phyloP scores from a whole-genome alignment of 2,888 invertebrate species.

The Zygothrica quintamaculata region DNA sequence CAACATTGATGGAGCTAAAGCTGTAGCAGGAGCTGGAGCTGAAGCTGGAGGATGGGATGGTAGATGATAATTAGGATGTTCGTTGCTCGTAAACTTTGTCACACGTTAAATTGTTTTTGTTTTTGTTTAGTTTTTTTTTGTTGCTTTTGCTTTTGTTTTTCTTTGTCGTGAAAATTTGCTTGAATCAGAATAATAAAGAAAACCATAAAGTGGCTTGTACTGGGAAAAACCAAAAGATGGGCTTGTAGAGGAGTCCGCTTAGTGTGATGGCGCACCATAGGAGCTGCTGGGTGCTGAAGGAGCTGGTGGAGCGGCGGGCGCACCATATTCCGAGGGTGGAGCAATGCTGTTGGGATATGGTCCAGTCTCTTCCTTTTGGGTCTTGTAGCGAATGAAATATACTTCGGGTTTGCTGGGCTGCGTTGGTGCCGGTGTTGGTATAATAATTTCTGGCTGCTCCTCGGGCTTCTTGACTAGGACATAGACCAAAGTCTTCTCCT shows the following conservation, averaged over 20 bases:
- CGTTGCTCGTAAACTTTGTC: slow-evolving; percentile 73
- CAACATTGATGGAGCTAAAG: slow-evolving; percentile 39
- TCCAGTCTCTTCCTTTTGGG: slow-evolving; percentile 86
- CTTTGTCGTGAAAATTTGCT: slow-evolving; percentile 32
- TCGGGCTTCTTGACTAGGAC: slow-evolving; percentile 91
- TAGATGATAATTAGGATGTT: slow-evolving; percentile 19
- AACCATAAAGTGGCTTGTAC: slow-evolving; percentile 32
- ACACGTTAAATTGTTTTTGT: slow-evolving; percentile 68
- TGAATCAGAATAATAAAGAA: slow-evolving; percentile 49
- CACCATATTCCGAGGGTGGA: slow-evolving; percentile 83
- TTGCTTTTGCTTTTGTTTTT: slow-evolving; percentile 42
- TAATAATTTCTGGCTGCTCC: slow-evolving; percentile 88
- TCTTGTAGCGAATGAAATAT: slow-evolving; percentile 91
- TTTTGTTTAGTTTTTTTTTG: slow-evolving; percentile 39
- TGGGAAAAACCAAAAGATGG: slow-evolving; percentile 41
- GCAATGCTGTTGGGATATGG: slow-evolving; percentile 84
- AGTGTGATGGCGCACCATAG: slow-evolving; percentile 83
- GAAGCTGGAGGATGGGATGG: background rate
- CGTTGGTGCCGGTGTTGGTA: slow-evolving; percentile 89
- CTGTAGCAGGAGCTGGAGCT: too few species aligned
- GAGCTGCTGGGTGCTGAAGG: slow-evolving; percentile 83
- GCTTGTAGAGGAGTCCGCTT: slow-evolving; percentile 39
- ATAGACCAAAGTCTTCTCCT: slow-evolving; percentile 91
- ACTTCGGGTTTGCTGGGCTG: slow-evolving; percentile 91
- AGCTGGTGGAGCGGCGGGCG: slow-evolving; percentile 79